Percentiles rank a stretch among this genome's conserved stretches.
Conservation (phyloP, 2,113 vertebrate species). For the Brachypteracias leptosomus region DNA sequence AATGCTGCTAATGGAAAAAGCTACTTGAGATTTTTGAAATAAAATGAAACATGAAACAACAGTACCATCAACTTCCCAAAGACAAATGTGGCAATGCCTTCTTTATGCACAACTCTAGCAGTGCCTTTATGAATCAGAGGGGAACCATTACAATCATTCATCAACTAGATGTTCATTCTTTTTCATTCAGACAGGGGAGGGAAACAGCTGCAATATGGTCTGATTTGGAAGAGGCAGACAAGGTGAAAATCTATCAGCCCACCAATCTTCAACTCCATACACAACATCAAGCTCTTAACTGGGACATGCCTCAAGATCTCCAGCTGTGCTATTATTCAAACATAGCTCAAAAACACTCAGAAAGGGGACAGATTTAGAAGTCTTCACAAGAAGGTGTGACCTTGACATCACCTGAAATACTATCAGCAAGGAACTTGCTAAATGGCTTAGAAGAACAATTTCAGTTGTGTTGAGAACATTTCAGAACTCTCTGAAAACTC, state of each 20-base stretch:
- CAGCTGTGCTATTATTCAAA: not conserved
- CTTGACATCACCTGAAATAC: not conserved
- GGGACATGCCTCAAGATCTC: not conserved
- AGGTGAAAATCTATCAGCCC: not conserved
- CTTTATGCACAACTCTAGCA: not conserved
- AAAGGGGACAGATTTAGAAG: not conserved
- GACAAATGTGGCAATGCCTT: not conserved
- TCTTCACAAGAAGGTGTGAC: not conserved
- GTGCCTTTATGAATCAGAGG: not conserved
- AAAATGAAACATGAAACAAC: not conserved
- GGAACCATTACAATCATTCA: not conserved
- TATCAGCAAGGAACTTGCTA: not conserved
- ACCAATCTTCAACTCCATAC: not conserved
- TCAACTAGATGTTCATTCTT: not conserved
- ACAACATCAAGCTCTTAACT: not conserved
- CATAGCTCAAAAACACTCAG: not conserved
- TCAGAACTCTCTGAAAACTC: constrained; percentile 40
- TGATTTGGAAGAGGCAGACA: not conserved
- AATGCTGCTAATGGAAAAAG: not conserved
- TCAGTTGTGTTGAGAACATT: not conserved
- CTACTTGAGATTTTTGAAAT: not conserved
- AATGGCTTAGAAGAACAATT: not conserved
- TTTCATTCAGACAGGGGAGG: not conserved
- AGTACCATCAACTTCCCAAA: not conserved
- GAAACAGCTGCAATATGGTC: not conserved